These are phyloP conservation scores for Lota lota DNA, from an alignment of 2,113 vertebrate genomes.

Conservation along the genomic window DNA sequence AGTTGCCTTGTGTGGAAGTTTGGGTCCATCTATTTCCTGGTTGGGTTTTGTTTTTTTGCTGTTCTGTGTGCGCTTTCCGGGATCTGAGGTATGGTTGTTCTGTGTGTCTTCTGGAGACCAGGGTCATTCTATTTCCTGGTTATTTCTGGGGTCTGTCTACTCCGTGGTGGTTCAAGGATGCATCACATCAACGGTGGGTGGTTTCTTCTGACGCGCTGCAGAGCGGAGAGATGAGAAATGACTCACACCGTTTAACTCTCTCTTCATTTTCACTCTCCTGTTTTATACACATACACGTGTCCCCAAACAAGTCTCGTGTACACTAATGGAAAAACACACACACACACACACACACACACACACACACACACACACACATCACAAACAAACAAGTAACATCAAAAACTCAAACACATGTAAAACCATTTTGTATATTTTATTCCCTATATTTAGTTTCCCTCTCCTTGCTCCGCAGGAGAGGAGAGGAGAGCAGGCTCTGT, in stretches of 20 bases:
- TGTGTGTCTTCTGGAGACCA: no score
- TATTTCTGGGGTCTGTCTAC: constrained; percentile 56
- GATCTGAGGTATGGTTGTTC: no score
- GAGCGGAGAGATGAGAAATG: constrained; percentile 72
- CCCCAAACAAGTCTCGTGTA: not conserved
- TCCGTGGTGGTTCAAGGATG: constrained; percentile 61
- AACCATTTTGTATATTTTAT: not conserved
- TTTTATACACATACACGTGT: constrained; percentile 46
- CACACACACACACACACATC: no score
- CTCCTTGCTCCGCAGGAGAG: no score
- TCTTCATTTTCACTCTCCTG: constrained; percentile 69
- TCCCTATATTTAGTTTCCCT: no score
- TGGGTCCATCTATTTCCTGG: no score
- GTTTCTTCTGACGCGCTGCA: constrained; percentile 61
- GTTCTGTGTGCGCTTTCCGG: no score
- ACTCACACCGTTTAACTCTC: constrained; percentile 67
- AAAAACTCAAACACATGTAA: not conserved
- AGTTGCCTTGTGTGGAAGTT: no score
- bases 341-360: constrained; percentile 18
- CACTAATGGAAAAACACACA: not conserved
- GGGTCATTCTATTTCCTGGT: no score
- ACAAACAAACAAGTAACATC: no score
- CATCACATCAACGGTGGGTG: constrained; percentile 57
- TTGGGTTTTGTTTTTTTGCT: no score
- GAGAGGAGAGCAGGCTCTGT: constrained; percentile 40